Conservation (phyloP, 2,888 invertebrate genomes). For the Portevinia maculata region DNA sequence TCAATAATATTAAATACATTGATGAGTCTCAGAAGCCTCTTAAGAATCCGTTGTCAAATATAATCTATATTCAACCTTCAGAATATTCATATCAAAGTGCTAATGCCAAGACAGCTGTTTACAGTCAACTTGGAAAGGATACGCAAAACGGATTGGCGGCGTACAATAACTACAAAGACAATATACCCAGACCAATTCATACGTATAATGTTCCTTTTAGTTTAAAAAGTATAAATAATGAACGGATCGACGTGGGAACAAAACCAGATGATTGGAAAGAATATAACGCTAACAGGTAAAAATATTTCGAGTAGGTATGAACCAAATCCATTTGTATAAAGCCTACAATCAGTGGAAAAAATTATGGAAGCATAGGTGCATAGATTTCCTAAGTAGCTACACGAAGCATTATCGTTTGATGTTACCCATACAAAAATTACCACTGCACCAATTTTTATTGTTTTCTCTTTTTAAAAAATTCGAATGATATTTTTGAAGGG, state of each 20-base stretch:
- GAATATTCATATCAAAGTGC: slow-evolving; percentile 29
- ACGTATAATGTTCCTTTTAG: slow-evolving; percentile 9
- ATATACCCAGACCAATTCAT: background rate
- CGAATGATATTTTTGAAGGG: too few relatives aligned
- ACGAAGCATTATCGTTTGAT: too few relatives aligned
- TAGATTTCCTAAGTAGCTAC: too few relatives aligned
- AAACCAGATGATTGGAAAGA: background rate
- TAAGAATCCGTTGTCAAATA: slow-evolving; percentile 23
- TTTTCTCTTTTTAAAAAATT: too few relatives aligned
- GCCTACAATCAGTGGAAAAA: too few relatives aligned
- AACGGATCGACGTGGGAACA: slow-evolving; percentile 8
- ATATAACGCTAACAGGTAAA: slow-evolving; percentile 22
- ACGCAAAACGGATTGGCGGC: background rate
- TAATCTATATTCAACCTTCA: slow-evolving; percentile 54
- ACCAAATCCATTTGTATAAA: too few relatives aligned
- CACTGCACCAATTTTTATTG: too few relatives aligned
- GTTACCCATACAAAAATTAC: too few relatives aligned
- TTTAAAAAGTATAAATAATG: slow-evolving; percentile 41
- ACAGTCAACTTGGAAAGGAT: background rate
- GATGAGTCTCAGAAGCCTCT: slow-evolving; percentile 44
- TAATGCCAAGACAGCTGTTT: background rate
- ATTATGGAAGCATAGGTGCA: too few relatives aligned
- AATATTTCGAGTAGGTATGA: background rate
- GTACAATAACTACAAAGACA: background rate
- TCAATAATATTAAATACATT: slow-evolving; percentile 65